Evolutionary conservation across 2,797 vertebrate species (phyloP).

Genomic region (Gymnothorax javanicus): DNA sequence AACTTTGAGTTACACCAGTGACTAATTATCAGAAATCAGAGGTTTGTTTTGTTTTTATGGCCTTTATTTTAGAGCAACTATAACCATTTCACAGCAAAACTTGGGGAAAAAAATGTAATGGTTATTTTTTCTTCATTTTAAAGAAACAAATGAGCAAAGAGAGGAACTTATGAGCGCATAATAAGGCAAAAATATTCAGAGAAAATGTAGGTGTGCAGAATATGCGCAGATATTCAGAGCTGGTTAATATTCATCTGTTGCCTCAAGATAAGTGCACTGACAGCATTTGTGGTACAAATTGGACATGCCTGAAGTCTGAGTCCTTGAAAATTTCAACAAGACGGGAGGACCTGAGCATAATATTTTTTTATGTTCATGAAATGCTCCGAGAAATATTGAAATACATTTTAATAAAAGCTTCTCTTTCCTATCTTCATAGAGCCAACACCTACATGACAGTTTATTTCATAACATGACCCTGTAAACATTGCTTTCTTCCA

Average conservation of each 20-base stretch:
- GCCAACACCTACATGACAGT: slow-evolving; percentile 45
- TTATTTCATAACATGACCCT: slow-evolving; percentile 29
- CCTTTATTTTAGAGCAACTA: no score
- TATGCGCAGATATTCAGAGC: not conserved
- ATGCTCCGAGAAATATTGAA: not conserved
- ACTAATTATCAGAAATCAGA: not conserved
- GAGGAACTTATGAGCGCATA: not conserved
- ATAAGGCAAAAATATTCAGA: not conserved
- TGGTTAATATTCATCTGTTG: not conserved
- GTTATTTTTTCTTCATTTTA: not conserved
- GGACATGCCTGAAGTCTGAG: not conserved
- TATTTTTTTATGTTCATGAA: not conserved
- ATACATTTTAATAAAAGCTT: slow-evolving; percentile 50
- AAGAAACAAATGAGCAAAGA: not conserved
- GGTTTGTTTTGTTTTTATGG: no score
- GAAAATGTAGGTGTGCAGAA: not conserved
- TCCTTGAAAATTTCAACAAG: not conserved
- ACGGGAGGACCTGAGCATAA: not conserved
- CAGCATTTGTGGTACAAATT: not conserved
- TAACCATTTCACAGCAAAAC: not conserved
- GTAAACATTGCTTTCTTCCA: slow-evolving; percentile 35
- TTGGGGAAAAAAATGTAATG: not conserved
- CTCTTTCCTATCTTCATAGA: slow-evolving; percentile 43
- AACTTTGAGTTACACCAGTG: not conserved
- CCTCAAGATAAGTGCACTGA: not conserved